phyloP scores from a whole-genome alignment of 2,797 vertebrate genomes.

The Tachyglossus aculeatus region DNA sequence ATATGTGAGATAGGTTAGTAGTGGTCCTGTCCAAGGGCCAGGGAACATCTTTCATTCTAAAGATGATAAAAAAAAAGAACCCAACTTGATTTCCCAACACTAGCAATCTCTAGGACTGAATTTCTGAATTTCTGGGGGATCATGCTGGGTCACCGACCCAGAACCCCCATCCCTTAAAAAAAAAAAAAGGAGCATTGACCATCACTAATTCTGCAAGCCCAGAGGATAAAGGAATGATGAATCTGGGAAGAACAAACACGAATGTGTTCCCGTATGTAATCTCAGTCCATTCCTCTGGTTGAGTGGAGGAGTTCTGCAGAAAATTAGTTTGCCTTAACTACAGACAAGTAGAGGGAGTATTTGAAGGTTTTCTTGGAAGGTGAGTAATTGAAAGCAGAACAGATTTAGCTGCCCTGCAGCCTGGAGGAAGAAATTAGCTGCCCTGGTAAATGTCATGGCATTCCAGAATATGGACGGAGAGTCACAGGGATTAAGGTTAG shows the following conservation, averaged over 20 bases:
- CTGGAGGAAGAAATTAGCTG: slow-evolving; percentile 8
- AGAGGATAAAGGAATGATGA: not conserved
- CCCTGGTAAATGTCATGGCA: not conserved
- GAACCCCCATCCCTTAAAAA: no score
- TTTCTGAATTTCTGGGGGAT: no score
- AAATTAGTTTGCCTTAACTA: slow-evolving; percentile 13
- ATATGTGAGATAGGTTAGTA: no score
- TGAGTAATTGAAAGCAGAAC: slow-evolving; percentile 4
- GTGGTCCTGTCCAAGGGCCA: no score
- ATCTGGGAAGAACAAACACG: not conserved
- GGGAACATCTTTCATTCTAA: no score
- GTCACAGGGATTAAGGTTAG: not conserved
- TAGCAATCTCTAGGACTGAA: no score
- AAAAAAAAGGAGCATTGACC: no score
- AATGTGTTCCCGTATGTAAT: not conserved
- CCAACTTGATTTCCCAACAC: no score
- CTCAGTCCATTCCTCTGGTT: not conserved
- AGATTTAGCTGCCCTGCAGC: not conserved
- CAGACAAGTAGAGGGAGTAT: slow-evolving; percentile 9
- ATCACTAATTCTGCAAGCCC: no score
- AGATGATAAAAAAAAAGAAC: no score
- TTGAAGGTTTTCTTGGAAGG: slow-evolving; percentile 8
- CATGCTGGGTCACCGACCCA: no score
- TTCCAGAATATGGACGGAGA: not conserved
- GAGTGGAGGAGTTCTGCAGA: not conserved